A percentile compares a stretch with the other conserved stretches of the same genome.
Conservation (phyloP, 2,113 vertebrate species). For the Lichenostomus cassidix region DNA sequence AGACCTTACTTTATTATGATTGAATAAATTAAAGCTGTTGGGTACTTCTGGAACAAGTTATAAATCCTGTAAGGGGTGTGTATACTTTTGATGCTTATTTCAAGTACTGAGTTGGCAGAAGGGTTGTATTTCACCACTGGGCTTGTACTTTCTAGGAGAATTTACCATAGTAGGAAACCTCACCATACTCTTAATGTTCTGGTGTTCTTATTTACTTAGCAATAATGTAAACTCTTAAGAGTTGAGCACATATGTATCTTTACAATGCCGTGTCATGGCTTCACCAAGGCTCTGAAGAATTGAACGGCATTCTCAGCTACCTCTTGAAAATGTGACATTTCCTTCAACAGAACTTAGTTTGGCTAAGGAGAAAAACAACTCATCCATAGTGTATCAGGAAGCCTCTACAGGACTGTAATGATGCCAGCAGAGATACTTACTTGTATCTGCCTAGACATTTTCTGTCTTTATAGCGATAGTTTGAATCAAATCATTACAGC, state of each 20-base stretch:
- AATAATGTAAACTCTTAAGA: not conserved
- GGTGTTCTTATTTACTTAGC: not conserved
- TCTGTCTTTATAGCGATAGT: not conserved
- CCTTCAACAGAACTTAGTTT: not conserved
- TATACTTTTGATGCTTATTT: not conserved
- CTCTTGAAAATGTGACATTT: not conserved
- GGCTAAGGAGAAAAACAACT: not conserved
- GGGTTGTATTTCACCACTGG: not conserved
- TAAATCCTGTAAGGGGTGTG: not conserved
- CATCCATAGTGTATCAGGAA: not conserved
- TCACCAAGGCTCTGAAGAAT: not conserved
- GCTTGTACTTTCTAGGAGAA: not conserved
- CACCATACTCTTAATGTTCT: not conserved
- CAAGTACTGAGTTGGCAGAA: not conserved
- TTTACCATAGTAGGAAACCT: not conserved
- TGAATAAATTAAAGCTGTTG: not conserved
- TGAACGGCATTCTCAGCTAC: not conserved
- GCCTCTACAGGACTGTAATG: not conserved
- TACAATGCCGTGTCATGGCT: not conserved
- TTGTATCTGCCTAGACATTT: not conserved
- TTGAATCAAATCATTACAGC: not conserved
- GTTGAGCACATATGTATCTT: not conserved
- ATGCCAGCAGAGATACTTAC: not conserved
- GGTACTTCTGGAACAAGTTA: not conserved
- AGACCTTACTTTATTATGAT: not conserved